These are phyloP conservation scores for Myzus persicae DNA, from an alignment of 1,140 invertebrate genomes.

Conservation along the genomic window DNA sequence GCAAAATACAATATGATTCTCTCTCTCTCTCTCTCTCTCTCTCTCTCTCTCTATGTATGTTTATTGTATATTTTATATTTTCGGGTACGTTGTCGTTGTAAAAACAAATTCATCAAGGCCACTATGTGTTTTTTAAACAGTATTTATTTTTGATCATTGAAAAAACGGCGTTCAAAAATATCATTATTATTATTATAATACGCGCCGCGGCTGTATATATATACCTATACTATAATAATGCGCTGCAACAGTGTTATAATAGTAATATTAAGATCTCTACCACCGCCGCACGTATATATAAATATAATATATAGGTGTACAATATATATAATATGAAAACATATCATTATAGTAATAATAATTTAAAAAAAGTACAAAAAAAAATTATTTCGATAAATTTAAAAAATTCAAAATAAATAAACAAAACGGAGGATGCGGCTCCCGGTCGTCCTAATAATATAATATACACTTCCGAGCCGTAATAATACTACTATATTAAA, in stretches of 20 bases:
- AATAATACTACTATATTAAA: background rate
- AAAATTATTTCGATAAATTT: background rate
- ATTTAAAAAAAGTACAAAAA: background rate
- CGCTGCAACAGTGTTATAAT: background rate
- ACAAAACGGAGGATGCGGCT: background rate
- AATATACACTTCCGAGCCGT: background rate
- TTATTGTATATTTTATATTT: background rate
- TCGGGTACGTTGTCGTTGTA: background rate
- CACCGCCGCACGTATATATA: background rate
- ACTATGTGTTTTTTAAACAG: conserved; percentile 42
- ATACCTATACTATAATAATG: background rate
- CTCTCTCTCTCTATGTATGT: background rate
- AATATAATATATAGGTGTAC: background rate
- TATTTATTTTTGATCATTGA: conserved; percentile 21
- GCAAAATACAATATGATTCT: background rate
- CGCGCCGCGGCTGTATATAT: no score
- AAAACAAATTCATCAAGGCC: conserved; percentile 47
- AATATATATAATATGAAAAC: background rate
- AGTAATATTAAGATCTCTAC: background rate
- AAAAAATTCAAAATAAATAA: conserved; percentile 30
- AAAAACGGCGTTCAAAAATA: conserved; percentile 17
- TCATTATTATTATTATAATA: background rate
- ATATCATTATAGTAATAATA: background rate
- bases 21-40: no score
- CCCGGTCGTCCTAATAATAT: background rate